Evolutionary conservation across 1,140 invertebrate genomes (phyloP).

Genomic region (Pseudomyrmex pallidus): DNA sequence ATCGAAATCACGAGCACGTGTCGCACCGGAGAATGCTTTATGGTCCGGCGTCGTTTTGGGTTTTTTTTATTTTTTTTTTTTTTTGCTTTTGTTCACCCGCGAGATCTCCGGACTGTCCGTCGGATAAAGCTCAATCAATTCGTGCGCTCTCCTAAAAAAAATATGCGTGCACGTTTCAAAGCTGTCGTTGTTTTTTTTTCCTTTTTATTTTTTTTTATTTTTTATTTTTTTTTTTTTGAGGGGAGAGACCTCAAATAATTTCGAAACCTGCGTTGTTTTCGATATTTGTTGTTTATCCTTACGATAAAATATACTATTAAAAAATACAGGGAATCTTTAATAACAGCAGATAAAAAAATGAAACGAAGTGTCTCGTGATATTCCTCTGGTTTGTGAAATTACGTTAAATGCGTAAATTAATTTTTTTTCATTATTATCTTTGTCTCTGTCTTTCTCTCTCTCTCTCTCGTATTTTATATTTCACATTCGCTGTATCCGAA

Average conservation of each 20-base stretch:
- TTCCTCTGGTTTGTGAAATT: neutral
- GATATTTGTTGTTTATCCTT: neutral
- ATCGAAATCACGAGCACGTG: constrained; percentile 47
- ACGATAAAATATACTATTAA: neutral
- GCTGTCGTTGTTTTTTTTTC: neutral
- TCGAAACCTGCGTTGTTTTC: neutral
- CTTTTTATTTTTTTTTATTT: too few species aligned
- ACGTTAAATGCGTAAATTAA: neutral
- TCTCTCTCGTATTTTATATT: neutral
- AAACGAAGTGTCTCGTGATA: neutral
- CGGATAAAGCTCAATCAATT: constrained; percentile 42
- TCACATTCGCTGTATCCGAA: neutral
- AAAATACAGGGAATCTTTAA: neutral
- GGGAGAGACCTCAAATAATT: neutral
- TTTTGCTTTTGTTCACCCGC: neutral
- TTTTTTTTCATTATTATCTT: too few species aligned
- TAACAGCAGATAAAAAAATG: neutral
- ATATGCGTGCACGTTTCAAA: neutral
- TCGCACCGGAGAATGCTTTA: constrained; percentile 37
- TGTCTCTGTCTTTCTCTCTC: too few species aligned
- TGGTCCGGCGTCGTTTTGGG: constrained; percentile 22
- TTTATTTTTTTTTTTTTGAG: too few species aligned
- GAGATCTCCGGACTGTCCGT: constrained; percentile 2
- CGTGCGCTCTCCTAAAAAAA: neutral
- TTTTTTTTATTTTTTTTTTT: neutral